These are phyloP conservation scores for Craniophora ligustri DNA, from an alignment of 2,888 invertebrate species.

Conservation along the genomic window DNA sequence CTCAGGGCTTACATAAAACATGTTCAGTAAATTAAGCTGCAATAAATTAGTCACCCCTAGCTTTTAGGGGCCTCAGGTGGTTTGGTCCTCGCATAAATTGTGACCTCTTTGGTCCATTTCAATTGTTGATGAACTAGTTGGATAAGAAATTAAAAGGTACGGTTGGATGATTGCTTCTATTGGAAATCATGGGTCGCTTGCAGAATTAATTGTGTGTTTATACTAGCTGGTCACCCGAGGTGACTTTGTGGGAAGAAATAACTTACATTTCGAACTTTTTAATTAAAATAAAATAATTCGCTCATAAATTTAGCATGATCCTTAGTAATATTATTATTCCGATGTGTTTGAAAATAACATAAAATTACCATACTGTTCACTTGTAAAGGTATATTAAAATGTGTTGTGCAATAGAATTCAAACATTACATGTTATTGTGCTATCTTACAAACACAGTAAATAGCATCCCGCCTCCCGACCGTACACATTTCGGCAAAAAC, in stretches of 20 bases:
- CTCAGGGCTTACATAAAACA: conserved; percentile 67
- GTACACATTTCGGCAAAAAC: conserved; percentile 8
- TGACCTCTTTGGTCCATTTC: conserved; percentile 68
- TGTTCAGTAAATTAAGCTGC: conserved; percentile 76
- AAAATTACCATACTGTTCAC: too few species aligned
- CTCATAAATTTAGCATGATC: too few species aligned
- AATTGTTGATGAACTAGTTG: conserved; percentile 67
- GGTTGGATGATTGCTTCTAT: conserved; percentile 13
- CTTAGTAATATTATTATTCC: too few species aligned
- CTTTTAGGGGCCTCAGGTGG: conserved; percentile 68
- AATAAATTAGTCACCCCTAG: conserved; percentile 75
- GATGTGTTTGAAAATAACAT: too few species aligned
- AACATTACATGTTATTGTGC: too few species aligned
- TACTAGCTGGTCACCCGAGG: too few species aligned
- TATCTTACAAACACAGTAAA: too few species aligned
- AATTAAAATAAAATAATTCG: too few species aligned
- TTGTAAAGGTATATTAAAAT: too few species aligned
- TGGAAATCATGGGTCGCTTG: conserved; percentile 5
- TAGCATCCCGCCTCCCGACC: too few species aligned
- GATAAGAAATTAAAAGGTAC: conserved; percentile 47
- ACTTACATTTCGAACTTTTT: background rate
- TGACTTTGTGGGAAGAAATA: background rate
- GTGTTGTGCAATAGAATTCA: too few species aligned
- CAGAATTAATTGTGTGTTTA: background rate
- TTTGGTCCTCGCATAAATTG: conserved; percentile 69